Conservation (phyloP, 1,140 invertebrate genomes). For the Diplogasteroides magnus region DNA sequence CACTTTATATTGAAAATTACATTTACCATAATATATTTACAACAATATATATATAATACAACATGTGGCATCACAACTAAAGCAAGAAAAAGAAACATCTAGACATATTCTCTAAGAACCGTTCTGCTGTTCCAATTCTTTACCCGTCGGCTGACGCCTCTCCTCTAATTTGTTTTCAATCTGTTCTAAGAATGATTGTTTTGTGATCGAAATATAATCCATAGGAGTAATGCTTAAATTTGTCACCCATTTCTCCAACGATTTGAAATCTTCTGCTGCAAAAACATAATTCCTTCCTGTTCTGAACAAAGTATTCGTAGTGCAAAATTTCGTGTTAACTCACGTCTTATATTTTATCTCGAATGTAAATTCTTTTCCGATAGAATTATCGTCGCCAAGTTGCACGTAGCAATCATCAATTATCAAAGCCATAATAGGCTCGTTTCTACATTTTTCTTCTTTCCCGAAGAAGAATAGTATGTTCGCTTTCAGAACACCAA, state of each 20-base stretch:
- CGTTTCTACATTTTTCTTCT: constrained; percentile 12
- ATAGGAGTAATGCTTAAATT: constrained; percentile 33
- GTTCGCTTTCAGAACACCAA: constrained; percentile 35
- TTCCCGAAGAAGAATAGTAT: constrained; percentile 29
- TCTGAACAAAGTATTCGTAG: constrained; percentile 15
- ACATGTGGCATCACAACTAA: too few species aligned
- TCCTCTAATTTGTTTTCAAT: too few species aligned
- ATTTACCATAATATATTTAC: too few species aligned
- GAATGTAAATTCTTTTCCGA: constrained; percentile 34
- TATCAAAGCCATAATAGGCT: constrained; percentile 19
- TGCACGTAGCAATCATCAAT: constrained; percentile 37
- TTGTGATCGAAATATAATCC: constrained; percentile 32
- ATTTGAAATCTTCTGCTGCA: constrained; percentile 30
- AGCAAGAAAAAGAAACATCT: too few species aligned
- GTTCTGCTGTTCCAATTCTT: too few species aligned
- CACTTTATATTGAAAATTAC: too few species aligned
- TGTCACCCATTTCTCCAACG: constrained; percentile 34
- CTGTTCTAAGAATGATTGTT: constrained; percentile 32
- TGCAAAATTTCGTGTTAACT: constrained; percentile 13
- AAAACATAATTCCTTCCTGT: constrained; percentile 29
- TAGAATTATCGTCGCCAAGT: constrained; percentile 31
- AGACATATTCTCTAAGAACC: too few species aligned
- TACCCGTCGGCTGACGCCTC: too few species aligned
- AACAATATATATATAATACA: too few species aligned
- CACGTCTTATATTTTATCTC: constrained; percentile 37